Conservation (phyloP, 2,888 invertebrate genomes). For the Chloroclystis v-ata region DNA sequence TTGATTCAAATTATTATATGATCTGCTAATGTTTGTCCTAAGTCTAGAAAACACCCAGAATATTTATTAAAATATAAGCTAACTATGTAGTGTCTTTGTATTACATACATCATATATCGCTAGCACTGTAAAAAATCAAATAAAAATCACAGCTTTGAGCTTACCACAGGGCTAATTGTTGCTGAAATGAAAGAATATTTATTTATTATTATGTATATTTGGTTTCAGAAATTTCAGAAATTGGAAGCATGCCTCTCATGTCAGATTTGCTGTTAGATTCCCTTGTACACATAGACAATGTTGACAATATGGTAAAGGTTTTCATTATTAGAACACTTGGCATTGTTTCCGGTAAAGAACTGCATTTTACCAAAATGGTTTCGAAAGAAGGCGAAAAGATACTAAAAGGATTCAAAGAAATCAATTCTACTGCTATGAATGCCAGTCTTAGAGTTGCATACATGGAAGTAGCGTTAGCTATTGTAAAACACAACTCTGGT, state of each 20-base stretch:
- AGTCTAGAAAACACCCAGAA: no score
- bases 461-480: slow-evolving; percentile 79
- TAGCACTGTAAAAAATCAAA: no score
- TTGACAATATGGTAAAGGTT: slow-evolving; percentile 63
- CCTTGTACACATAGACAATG: slow-evolving; percentile 38
- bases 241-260: slow-evolving; percentile 45
- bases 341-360: slow-evolving; percentile 77
- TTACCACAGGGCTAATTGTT: no score
- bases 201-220: no score
- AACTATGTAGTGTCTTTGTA: no score
- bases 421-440: slow-evolving; percentile 55
- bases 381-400: slow-evolving; percentile 49
- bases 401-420: slow-evolving; percentile 42
- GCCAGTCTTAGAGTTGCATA: slow-evolving; percentile 83
- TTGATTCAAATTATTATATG: no score
- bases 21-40: no score
- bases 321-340: slow-evolving; percentile 82
- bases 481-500: slow-evolving; percentile 81
- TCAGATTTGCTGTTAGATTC: slow-evolving; percentile 51
- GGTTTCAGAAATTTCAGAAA: slow-evolving; percentile 52
- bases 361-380: slow-evolving; percentile 77
- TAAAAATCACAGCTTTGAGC: no score
- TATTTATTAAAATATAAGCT: no score
- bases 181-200: no score
- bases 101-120: no score